Percentiles rank a stretch among this genome's conserved stretches.
These are phyloP conservation scores for Drosophila eugracilis DNA, from an alignment of 1,140 invertebrate genomes.

Conservation along the genomic window DNA sequence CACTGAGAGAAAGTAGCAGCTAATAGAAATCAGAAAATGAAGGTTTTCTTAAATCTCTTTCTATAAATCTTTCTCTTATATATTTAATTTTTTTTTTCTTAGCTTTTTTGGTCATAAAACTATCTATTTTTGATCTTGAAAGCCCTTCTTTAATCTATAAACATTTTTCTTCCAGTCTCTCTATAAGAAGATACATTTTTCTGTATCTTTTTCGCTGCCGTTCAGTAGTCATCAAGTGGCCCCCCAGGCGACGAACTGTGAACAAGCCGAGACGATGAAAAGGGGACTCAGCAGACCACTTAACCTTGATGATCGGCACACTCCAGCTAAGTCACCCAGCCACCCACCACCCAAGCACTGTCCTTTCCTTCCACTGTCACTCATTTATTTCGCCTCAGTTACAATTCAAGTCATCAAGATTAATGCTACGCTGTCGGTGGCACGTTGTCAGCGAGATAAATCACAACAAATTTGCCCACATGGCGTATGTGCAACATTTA, in stretches of 20 bases:
- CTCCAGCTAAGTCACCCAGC: slow-evolving; percentile 31
- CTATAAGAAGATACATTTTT: slow-evolving; percentile 10
- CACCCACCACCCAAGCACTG: not conserved
- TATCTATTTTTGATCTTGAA: not conserved
- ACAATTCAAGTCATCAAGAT: slow-evolving; percentile 45
- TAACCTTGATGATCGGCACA: slow-evolving; percentile 70
- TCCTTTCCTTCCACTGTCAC: slow-evolving; percentile 4
- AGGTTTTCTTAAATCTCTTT: too few relatives aligned
- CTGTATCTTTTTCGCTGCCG: slow-evolving; percentile 21
- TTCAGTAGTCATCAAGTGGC: slow-evolving; percentile 51
- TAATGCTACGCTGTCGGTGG: slow-evolving; percentile 37
- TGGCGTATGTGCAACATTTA: slow-evolving; percentile 66
- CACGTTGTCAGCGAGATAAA: slow-evolving; percentile 58
- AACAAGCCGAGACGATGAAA: slow-evolving; percentile 46
- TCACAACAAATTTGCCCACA: slow-evolving; percentile 64
- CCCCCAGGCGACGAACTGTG: slow-evolving; percentile 39
- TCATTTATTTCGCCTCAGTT: slow-evolving; percentile 32
- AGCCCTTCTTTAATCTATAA: not conserved
- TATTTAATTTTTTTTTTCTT: too few relatives aligned
- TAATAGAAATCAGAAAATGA: too few relatives aligned
- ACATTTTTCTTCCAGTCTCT: not conserved
- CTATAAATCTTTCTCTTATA: too few relatives aligned
- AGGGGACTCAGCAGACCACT: slow-evolving; percentile 48
- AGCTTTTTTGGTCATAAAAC: too few relatives aligned
- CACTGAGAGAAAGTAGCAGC: not conserved